Evolutionary conservation across 2,888 invertebrate genomes (phyloP), one percentile per base, ranked within the genome.

Genomic region (Amblyteles armatorius): DNA sequence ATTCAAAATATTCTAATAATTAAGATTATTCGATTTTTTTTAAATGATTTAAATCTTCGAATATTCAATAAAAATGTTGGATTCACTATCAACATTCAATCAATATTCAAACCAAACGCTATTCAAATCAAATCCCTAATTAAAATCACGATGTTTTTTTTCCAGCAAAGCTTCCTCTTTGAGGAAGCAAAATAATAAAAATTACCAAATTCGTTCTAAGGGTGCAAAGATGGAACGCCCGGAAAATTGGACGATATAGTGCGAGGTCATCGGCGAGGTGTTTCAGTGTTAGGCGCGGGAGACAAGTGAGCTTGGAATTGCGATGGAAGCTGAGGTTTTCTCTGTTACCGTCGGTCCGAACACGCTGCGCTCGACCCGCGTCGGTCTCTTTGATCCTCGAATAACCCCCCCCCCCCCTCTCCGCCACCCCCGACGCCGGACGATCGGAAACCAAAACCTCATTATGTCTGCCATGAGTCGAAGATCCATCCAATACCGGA

Each of bases 381-480:
- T 69, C 79, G 79, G 79, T 63, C 57, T 60, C 79, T 79, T 79
- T 79, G 79, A 79, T 79, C 79, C 71, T 79, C 60, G 79, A 48
- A 79, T 22, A 48, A 71, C 52, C 7, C 36, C 9, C 36, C 36
- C 36, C 7, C 36, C 69, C 7, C 36, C 69, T 63, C 40, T 36
- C 33, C 84, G 67, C 79, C 84, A 73, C 85, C 78, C 69, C 29
- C 29, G 29, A 19, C 52, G 16, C 33, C 29, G 6, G 60, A 11
- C 79, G 78, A 82, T 79, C 80, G 73, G 88, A 88, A 89, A 88
- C 85, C 85, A 87, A 89, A 88, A 90, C 82, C 89, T 90, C 90
- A 88, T 90, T 82, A 82, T 82, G 89, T 89, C 88, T 86, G 86
- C 83, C 86, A 88, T 86, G 88, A 87, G 81, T 77, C 82, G 85